These are phyloP conservation scores for Drosophila kambysellisi DNA, from an alignment of 2,888 invertebrate species.

Conservation along the genomic window DNA sequence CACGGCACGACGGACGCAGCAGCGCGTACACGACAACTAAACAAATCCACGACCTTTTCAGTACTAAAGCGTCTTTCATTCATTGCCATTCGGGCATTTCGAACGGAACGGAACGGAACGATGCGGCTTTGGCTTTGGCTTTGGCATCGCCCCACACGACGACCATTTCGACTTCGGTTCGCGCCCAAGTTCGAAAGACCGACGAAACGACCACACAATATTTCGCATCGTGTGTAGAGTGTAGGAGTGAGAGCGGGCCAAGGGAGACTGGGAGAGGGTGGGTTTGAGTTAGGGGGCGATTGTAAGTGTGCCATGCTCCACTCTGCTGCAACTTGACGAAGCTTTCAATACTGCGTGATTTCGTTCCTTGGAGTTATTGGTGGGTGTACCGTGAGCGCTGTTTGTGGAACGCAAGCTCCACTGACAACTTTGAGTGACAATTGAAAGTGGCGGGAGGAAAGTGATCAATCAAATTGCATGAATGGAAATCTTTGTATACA, in stretches of 20 bases:
- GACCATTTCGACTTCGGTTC: conserved; percentile 34
- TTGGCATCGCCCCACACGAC: conserved; percentile 19
- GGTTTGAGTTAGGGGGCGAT: conserved; percentile 10
- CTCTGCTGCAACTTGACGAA: conserved; percentile 46
- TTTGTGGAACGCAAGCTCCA: conserved; percentile 53
- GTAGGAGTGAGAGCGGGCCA: conserved; percentile 2
- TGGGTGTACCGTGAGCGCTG: not conserved
- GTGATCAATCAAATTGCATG: conserved; percentile 7
- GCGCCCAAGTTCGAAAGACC: conserved; percentile 48
- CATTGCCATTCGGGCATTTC: conserved; percentile 77
- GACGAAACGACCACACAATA: conserved; percentile 25
- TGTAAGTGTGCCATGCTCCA: conserved; percentile 67
- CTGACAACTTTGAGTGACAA: conserved; percentile 5
- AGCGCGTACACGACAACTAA: conserved; percentile 78
- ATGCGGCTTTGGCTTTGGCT: conserved; percentile 23
- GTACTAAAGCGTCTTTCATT: conserved; percentile 83
- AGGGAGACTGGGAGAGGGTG: not conserved
- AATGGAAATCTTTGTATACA: not conserved
- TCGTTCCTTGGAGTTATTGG: conserved; percentile 1
- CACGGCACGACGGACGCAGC: conserved; percentile 51
- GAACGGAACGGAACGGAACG: conserved; percentile 32
- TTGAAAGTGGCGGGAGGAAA: not conserved
- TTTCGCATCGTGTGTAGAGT: conserved; percentile 12
- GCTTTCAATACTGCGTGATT: conserved; percentile 30
- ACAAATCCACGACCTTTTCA: conserved; percentile 85